Percentiles rank a stretch among this genome's conserved stretches.
phyloP scores from a whole-genome alignment of 2,888 invertebrate genomes.

The Oscheius myriophilus region DNA sequence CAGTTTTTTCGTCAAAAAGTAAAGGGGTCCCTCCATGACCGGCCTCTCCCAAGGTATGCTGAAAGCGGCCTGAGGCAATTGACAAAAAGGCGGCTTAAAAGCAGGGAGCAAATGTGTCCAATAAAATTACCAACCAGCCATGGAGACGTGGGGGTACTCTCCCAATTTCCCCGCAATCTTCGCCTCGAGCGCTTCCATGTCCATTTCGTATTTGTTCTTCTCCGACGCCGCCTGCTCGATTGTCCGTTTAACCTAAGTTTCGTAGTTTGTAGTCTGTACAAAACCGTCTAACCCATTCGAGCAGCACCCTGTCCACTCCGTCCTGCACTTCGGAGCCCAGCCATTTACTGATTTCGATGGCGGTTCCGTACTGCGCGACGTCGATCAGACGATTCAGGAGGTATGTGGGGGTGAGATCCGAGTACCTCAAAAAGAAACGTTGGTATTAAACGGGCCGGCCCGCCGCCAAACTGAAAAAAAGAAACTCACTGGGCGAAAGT shows the following conservation, averaged over 20 bases:
- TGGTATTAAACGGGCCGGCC: no score
- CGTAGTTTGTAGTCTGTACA: not conserved
- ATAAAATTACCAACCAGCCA: constrained; percentile 39
- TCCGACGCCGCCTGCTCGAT: constrained; percentile 36
- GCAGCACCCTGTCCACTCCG: constrained; percentile 47
- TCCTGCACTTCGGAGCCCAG: constrained; percentile 41
- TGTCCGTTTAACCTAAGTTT: constrained; percentile 20
- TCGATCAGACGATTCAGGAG: constrained; percentile 52
- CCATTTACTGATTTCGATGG: constrained; percentile 50
- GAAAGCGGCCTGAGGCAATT: no score
- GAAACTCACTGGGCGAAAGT: constrained; percentile 44
- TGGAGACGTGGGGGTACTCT: constrained; percentile 54
- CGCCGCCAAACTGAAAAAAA: no score
- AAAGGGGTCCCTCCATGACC: no score
- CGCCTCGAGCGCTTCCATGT: constrained; percentile 44
- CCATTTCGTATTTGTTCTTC: constrained; percentile 35
- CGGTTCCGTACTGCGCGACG: constrained; percentile 45
- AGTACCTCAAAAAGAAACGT: constrained; percentile 26
- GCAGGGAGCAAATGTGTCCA: no score
- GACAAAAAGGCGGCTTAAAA: no score
- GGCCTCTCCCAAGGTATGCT: no score
- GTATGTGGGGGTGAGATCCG: constrained; percentile 36
- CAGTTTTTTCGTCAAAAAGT: no score
- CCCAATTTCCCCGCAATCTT: constrained; percentile 46
- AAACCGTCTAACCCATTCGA: constrained; percentile 48